phyloP scores from a whole-genome alignment of 2,888 invertebrate species.

The Liodrosophila aerea region DNA sequence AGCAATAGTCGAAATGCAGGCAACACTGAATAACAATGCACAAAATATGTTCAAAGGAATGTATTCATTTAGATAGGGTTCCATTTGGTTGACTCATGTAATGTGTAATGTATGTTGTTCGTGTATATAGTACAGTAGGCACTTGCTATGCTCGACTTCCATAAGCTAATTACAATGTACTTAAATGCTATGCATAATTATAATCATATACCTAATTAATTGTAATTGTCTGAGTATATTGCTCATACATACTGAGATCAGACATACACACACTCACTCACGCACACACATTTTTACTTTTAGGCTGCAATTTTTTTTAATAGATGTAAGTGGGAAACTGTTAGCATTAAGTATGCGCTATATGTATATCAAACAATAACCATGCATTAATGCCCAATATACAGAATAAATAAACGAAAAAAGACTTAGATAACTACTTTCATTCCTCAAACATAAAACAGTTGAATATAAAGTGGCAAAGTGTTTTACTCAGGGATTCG shows the following conservation, averaged over 20 bases:
- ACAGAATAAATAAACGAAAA: constrained; percentile 54
- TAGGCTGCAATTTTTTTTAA: constrained; percentile 19
- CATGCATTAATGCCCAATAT: constrained; percentile 48
- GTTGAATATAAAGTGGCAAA: no score
- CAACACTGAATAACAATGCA: no score
- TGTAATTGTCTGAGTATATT: constrained; percentile 61
- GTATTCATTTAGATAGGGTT: no score
- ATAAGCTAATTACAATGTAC: constrained; percentile 29
- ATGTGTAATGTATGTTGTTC: neutral
- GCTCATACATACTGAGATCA: constrained; percentile 65
- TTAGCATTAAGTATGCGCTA: constrained; percentile 23
- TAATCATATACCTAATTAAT: constrained; percentile 9
- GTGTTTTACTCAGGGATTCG: no score
- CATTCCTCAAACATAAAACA: neutral
- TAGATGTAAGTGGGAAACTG: constrained; percentile 14
- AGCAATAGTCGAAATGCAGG: no score
- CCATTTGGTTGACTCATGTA: no score
- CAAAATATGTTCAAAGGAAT: no score
- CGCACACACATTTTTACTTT: no score
- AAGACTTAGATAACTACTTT: constrained; percentile 35
- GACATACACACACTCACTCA: constrained; percentile 3
- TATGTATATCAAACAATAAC: constrained; percentile 23
- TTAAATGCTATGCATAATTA: neutral
- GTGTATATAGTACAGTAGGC: constrained; percentile 3
- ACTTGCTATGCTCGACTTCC: constrained; percentile 37